Evolutionary conservation across 2,797 vertebrate genomes (phyloP).

Genomic region (Sebastes cheni): DNA sequence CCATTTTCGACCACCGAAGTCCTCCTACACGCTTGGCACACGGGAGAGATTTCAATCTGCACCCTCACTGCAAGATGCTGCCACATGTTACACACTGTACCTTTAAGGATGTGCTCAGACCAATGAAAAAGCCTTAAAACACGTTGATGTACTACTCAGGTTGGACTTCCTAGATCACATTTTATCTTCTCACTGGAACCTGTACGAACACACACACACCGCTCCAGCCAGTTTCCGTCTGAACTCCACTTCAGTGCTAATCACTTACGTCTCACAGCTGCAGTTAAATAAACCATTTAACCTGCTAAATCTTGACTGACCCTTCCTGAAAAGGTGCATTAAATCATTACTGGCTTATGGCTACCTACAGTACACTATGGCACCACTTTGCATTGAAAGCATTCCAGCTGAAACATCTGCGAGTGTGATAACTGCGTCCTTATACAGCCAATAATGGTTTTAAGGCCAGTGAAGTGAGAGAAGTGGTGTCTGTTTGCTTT

Average conservation of each 20-base stretch:
- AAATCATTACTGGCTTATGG: neutral
- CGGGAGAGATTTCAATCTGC: no score
- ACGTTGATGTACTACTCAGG: neutral
- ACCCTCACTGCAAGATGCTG: no score
- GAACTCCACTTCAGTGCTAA: neutral
- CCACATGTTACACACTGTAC: no score
- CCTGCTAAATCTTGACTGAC: neutral
- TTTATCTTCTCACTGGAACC: neutral
- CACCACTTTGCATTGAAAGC: neutral
- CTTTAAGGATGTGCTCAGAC: no score
- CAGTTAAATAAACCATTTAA: neutral
- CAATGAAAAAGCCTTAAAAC: neutral
- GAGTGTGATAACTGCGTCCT: neutral
- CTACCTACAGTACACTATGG: neutral
- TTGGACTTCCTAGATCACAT: neutral
- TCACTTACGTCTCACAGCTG: neutral
- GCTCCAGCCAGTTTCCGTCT: neutral
- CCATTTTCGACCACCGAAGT: no score
- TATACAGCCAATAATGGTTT: conserved; percentile 1
- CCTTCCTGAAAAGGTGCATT: neutral
- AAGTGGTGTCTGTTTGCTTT: neutral
- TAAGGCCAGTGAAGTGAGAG: neutral
- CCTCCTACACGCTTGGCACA: no score
- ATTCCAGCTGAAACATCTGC: conserved; percentile 43
- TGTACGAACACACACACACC: neutral